These are phyloP conservation scores for Phrynocephalus guinanensis DNA, from an alignment of 2,797 vertebrate genomes.

Conservation along the genomic window DNA sequence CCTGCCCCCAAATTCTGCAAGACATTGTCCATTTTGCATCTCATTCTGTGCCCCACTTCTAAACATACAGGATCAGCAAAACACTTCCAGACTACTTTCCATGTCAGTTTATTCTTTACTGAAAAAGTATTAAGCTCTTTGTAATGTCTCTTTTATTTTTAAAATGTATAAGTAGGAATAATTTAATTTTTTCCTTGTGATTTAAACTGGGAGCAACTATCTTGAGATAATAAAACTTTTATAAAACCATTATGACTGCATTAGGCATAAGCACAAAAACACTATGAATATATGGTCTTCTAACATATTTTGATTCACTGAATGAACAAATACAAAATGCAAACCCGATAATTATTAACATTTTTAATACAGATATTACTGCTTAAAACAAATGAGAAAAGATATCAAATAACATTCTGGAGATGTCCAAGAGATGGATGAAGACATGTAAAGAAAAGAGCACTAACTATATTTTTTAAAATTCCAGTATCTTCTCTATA, in stretches of 20 bases:
- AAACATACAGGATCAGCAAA: not conserved
- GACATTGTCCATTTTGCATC: not conserved
- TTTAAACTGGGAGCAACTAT: not conserved
- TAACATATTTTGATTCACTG: not conserved
- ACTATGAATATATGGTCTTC: slow-evolving; percentile 12
- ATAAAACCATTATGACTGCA: not conserved
- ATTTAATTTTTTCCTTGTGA: slow-evolving; percentile 10
- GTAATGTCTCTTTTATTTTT: slow-evolving; percentile 33
- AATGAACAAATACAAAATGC: not conserved
- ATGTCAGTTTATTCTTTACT: slow-evolving; percentile 63
- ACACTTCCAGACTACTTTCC: not conserved
- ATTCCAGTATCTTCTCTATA: no score
- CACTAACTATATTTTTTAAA: not conserved
- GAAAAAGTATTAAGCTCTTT: slow-evolving; percentile 44
- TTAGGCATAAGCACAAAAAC: slow-evolving; percentile 17
- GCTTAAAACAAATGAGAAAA: not conserved
- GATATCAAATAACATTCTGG: not conserved
- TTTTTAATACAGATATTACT: not conserved
- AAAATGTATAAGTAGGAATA: slow-evolving; percentile 39
- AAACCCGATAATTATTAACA: not conserved
- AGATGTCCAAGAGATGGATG: not conserved
- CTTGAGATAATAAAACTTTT: not conserved
- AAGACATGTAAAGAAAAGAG: not conserved
- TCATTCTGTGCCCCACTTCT: not conserved
- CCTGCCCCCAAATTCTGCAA: not conserved